These are phyloP conservation scores for Phasianus colchicus DNA, from an alignment of 2,113 vertebrate genomes.

Conservation along the genomic window DNA sequence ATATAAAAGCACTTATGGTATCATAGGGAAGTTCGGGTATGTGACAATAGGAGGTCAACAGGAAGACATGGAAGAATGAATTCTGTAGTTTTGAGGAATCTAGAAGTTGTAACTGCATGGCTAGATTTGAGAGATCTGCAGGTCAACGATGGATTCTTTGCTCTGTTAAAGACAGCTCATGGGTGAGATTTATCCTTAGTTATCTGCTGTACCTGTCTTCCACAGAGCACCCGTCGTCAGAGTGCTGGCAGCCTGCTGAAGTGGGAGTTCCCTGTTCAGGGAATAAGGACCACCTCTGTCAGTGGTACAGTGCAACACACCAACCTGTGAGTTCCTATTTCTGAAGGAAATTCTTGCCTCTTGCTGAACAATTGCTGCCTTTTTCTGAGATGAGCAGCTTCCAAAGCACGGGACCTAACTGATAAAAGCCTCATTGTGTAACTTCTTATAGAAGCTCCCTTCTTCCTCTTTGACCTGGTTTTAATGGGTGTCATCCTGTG, in stretches of 20 bases:
- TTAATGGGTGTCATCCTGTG: not conserved
- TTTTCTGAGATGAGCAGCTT: not conserved
- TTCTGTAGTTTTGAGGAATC: not conserved
- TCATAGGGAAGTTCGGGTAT: not conserved
- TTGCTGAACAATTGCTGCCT: not conserved
- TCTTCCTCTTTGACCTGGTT: not conserved
- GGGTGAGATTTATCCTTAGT: not conserved
- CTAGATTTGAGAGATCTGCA: not conserved
- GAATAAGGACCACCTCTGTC: constrained; percentile 17
- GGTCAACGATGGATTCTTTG: not conserved
- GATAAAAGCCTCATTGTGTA: not conserved
- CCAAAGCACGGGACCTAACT: not conserved
- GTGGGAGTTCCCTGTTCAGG: constrained; percentile 71
- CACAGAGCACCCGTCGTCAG: constrained; percentile 71
- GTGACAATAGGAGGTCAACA: not conserved
- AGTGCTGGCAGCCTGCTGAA: constrained; percentile 69
- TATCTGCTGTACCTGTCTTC: not conserved
- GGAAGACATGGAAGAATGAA: not conserved
- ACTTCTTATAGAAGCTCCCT: not conserved
- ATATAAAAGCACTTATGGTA: not conserved
- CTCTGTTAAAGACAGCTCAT: not conserved
- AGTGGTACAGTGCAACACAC: constrained; percentile 71
- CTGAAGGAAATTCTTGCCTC: not conserved
- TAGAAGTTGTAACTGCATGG: not conserved
- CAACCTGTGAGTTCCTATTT: constrained; percentile 67